These are phyloP conservation scores for Hemichromis elongatus DNA, from an alignment of 2,113 vertebrate species.

Conservation along the genomic window DNA sequence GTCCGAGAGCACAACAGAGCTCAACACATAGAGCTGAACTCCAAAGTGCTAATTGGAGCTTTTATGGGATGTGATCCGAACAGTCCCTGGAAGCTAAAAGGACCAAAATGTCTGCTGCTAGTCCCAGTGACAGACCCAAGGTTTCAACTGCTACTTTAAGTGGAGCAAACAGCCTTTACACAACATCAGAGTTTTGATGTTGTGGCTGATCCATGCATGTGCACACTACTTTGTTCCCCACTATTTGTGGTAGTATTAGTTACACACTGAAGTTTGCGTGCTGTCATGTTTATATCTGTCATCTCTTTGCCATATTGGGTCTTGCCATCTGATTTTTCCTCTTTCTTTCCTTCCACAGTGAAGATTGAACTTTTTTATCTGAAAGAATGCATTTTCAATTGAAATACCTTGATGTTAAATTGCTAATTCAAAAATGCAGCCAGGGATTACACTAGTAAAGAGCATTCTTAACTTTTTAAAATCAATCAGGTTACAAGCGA, in stretches of 20 bases:
- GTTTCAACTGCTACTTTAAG: neutral
- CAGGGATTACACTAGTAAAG: neutral
- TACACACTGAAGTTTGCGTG: neutral
- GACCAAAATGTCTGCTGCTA: accelerated
- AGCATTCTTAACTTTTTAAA: neutral
- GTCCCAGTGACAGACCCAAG: neutral
- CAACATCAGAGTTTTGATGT: neutral
- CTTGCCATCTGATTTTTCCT: neutral
- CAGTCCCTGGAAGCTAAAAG: neutral
- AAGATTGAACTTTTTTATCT: neutral
- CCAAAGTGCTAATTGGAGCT: neutral
- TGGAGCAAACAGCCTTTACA: accelerated
- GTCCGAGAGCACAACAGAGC: neutral
- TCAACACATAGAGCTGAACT: neutral
- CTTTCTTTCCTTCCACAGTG: neutral
- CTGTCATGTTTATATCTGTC: neutral
- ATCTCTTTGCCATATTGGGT: neutral
- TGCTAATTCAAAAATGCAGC: neutral
- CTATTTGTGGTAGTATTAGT: neutral
- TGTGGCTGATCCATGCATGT: neutral
- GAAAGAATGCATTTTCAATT: neutral
- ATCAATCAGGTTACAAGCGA: neutral
- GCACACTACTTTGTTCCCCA: neutral
- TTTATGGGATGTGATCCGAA: neutral
- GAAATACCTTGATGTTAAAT: neutral